Percentiles rank a stretch among this genome's conserved stretches.
These are phyloP conservation scores for Morelia viridis DNA, from an alignment of 2,797 vertebrate genomes.

Conservation along the genomic window DNA sequence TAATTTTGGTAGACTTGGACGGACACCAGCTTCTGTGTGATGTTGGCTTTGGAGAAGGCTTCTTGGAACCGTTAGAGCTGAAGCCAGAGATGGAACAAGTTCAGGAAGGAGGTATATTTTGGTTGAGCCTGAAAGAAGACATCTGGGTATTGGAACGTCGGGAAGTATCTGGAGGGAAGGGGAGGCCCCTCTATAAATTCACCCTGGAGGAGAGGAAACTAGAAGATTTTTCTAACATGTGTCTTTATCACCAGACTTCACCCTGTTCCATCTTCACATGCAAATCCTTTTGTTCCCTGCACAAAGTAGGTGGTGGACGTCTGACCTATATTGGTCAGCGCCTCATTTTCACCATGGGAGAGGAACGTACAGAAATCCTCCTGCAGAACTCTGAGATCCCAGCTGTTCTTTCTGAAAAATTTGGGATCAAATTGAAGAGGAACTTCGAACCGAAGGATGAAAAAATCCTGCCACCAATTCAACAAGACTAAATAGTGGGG, in stretches of 20 bases:
- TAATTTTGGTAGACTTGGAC: slow-evolving; percentile 69
- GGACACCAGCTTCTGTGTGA: slow-evolving; percentile 76
- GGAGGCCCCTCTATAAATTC: slow-evolving; percentile 75
- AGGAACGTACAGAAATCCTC: slow-evolving; percentile 47
- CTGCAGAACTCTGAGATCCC: slow-evolving; percentile 73
- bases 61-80: slow-evolving; percentile 72
- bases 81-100: slow-evolving; percentile 67
- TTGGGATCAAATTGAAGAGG: slow-evolving; percentile 70
- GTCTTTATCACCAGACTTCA: slow-evolving; percentile 78
- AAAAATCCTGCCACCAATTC: slow-evolving; percentile 46
- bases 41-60: slow-evolving; percentile 72
- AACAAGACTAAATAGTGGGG: not conserved
- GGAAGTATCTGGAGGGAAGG: slow-evolving; percentile 21
- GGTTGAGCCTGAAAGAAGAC: slow-evolving; percentile 49
- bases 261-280: slow-evolving; percentile 74
- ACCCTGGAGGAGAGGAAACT: slow-evolving; percentile 64
- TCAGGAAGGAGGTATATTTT: slow-evolving; percentile 71
- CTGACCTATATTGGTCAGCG: slow-evolving; percentile 73
- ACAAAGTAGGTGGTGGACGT: slow-evolving; percentile 61
- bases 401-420: slow-evolving; percentile 67
- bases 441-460: slow-evolving; percentile 75
- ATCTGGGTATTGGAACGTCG: slow-evolving; percentile 65
- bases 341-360: slow-evolving; percentile 60
- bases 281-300: slow-evolving; percentile 77
- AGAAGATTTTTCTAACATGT: slow-evolving; percentile 76